Percentiles rank a stretch among this genome's conserved stretches.
These are phyloP conservation scores for Dipus sagitta DNA, from an alignment of 2,797 vertebrate species.

Conservation along the genomic window DNA sequence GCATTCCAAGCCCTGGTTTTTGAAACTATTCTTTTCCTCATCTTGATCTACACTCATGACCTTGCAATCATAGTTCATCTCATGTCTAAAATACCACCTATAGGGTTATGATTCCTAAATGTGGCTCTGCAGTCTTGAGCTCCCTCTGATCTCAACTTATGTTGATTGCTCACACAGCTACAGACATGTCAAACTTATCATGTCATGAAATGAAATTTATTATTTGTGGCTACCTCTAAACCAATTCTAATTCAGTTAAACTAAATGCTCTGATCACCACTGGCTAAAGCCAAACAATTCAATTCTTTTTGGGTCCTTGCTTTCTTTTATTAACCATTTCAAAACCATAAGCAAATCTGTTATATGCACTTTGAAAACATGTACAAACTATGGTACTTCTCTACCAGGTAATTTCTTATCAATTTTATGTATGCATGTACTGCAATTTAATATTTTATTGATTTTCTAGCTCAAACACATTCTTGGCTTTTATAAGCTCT, in stretches of 20 bases:
- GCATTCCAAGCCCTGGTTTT: not conserved
- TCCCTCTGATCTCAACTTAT: not conserved
- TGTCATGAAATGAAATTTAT: not conserved
- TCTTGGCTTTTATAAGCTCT: not conserved
- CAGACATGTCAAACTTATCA: not conserved
- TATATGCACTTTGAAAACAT: not conserved
- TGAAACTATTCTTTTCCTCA: not conserved
- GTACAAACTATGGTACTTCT: not conserved
- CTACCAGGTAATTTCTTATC: not conserved
- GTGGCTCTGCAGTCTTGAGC: not conserved
- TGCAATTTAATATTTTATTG: not conserved
- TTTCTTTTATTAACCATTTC: conserved; percentile 20
- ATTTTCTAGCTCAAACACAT: not conserved
- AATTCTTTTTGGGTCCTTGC: not conserved
- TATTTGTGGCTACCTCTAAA: not conserved
- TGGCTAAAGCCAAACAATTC: not conserved
- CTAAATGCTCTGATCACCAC: not conserved
- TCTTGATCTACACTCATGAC: not conserved
- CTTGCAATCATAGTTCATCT: not conserved
- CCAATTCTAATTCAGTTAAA: not conserved
- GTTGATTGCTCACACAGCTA: not conserved
- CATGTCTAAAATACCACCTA: not conserved
- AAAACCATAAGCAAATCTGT: not conserved
- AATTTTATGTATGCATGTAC: not conserved
- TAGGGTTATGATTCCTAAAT: not conserved